These are phyloP conservation scores for Apotomis capreana DNA, from an alignment of 2,888 invertebrate genomes.

Conservation along the genomic window DNA sequence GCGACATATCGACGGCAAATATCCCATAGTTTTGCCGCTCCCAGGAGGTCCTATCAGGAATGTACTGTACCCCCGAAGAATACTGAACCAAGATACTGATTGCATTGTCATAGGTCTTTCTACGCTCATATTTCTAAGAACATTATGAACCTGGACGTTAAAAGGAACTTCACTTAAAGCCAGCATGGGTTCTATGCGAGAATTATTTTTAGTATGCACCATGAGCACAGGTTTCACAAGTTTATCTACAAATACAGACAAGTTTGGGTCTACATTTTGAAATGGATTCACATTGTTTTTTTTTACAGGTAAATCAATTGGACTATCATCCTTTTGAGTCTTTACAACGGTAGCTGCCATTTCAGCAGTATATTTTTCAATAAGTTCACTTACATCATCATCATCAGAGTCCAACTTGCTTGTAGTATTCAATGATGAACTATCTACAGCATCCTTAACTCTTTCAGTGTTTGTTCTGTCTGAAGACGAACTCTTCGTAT, in stretches of 20 bases:
- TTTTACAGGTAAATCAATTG: constrained; percentile 16
- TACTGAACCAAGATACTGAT: constrained; percentile 87
- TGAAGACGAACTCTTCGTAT: too few species aligned
- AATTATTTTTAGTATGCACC: constrained; percentile 71
- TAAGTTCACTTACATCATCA: constrained; percentile 52
- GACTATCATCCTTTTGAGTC: constrained; percentile 24
- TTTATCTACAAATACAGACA: constrained; percentile 75
- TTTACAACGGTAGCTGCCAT: constrained; percentile 7
- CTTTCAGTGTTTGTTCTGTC: too few species aligned
- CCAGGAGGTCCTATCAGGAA: constrained; percentile 84
- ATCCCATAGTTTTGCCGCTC: constrained; percentile 88
- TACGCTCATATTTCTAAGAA: constrained; percentile 64
- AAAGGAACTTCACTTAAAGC: constrained; percentile 66
- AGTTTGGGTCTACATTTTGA: constrained; percentile 64
- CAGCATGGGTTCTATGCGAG: constrained; percentile 60
- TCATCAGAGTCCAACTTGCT: constrained; percentile 51
- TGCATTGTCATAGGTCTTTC: constrained; percentile 83
- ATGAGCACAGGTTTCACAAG: constrained; percentile 68
- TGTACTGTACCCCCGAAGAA: constrained; percentile 85
- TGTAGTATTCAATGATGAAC: constrained; percentile 50
- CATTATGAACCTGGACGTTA: constrained; percentile 59
- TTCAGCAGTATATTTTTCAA: constrained; percentile 49
- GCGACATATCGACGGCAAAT: constrained; percentile 86
- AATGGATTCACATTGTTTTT: constrained; percentile 68
- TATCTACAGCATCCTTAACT: neutral